Evolutionary conservation across 2,888 invertebrate species (phyloP).

Genomic region (Glaucopsyche alexis): DNA sequence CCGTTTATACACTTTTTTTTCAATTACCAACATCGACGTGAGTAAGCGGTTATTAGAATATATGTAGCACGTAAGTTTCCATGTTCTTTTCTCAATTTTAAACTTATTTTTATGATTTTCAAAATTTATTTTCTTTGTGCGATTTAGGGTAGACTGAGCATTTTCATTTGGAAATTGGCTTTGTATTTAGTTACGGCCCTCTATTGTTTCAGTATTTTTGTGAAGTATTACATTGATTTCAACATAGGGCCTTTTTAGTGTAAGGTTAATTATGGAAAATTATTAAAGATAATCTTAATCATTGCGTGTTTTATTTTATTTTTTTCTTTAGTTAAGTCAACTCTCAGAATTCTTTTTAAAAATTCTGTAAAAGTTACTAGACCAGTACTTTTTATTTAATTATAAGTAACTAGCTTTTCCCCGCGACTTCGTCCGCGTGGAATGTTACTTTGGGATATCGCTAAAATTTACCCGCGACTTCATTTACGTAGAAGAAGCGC

Average conservation of each 20-base stretch:
- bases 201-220: conserved; percentile 31
- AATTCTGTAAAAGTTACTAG: too few relatives aligned
- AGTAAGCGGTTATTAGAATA: conserved; percentile 16
- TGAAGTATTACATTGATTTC: conserved; percentile 42
- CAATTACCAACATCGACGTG: not conserved
- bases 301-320: conserved; percentile 42
- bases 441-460: too few relatives aligned
- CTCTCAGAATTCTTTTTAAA: too few relatives aligned
- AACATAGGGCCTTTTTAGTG: conserved; percentile 48
- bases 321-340: not conserved
- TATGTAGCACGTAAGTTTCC: conserved; percentile 15
- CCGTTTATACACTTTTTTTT: conserved; percentile 18
- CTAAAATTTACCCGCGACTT: too few relatives aligned
- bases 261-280: conserved; percentile 56
- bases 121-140: conserved; percentile 10
- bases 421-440: too few relatives aligned
- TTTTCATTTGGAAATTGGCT: conserved; percentile 14
- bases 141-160: conserved; percentile 20
- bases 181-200: conserved; percentile 24
- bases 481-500: too few relatives aligned
- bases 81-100: conserved; percentile 8
- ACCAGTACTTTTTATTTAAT: too few relatives aligned
- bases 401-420: too few relatives aligned
- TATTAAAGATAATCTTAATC: conserved; percentile 47
- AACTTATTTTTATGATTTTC: conserved; percentile 21